Base-by-base conservation (phyloP, 2,797 vertebrate genomes). In the Buphagus erythrorhynchus region DNA sequence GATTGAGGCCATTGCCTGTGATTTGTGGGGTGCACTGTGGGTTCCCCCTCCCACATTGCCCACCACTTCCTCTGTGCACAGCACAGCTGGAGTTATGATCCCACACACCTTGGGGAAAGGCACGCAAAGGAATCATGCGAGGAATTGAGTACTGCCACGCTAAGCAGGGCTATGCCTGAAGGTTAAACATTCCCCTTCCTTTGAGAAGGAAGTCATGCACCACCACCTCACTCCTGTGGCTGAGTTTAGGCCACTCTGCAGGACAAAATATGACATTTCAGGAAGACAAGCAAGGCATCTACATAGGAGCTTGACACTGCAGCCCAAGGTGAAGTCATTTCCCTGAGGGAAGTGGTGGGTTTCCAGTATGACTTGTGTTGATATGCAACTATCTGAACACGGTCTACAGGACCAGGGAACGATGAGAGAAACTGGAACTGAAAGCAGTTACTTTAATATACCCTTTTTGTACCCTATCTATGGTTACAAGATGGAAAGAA, bases 91-190 rank as follows among this genome's bases (percentile, higher is more conserved):
- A 82, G 5, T 59, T 77, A 59, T 2, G 17, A 36, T 68, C 54
- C 22, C 42, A 78, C 6, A 75, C 6, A 20, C 22, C 11, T 11
- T 16, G 11, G 43, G 15, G 24, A 82, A 90, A 42, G 54, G 42
- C 49, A 85, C 33, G 42, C 46, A 73, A 66, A 66, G 19, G 38
- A 83, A 22, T 24, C n/a, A 28, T 51, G 33, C 1, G 11, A 68
- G 63, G 73, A 76, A 73, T 3, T 0, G 0, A 25, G 55, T n/a
- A 51, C 7, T 3, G 3, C 54, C 15, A 4, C 0, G 4, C 4
- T 52, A 31, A 69, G 29, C 28, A 36, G 1, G 0, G 43, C 2
- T 7, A 2, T 62, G 20, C n/a, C 69, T 62, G 26, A 22, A 66
- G 26, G 8, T 67, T 66, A 63, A 87, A 74, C 0, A 0, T 59